A percentile compares a stretch with the other conserved stretches of the same genome.
Evolutionary conservation across 1,140 invertebrate species (phyloP).

Genomic region (Caenorhabditis elegans): WBcel235 BX284604.4:9635001-9635500

Average conservation of each 20-base stretch:
- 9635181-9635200: not conserved
- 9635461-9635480: not conserved
- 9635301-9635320: too few species aligned
- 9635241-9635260: too few species aligned
- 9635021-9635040: not conserved
- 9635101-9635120: constrained; percentile 15
- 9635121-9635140: not conserved
- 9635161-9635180: not conserved
- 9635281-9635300: too few species aligned
- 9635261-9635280: too few species aligned
- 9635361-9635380: too few species aligned
- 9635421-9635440: not conserved
- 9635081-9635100: constrained; percentile 2
- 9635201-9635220: not conserved
- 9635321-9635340: too few species aligned
- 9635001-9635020: constrained; percentile 1
- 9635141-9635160: constrained; percentile 6
- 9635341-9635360: too few species aligned
- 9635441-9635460: constrained; percentile 2
- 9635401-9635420: not conserved
- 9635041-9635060: not conserved
- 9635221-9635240: too few species aligned
- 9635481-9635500: constrained; percentile 8
- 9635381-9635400: too few species aligned
- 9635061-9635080: not conserved